Evolutionary conservation across 2,888 invertebrate species (phyloP), one percentile per base, ranked within the genome.

Genomic region (Pseudococcus jackbeardsleyi): DNA sequence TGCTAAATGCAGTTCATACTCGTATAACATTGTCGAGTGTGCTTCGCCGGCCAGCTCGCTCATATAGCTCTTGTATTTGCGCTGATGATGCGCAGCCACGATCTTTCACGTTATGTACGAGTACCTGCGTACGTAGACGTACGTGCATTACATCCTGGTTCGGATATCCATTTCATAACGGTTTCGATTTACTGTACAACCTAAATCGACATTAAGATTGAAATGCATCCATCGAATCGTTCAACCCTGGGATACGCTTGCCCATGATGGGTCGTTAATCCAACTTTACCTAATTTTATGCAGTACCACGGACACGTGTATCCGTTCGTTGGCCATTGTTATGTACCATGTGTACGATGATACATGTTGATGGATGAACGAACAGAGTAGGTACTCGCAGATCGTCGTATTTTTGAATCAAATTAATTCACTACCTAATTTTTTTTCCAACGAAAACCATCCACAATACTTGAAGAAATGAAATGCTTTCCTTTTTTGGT

Each of bases 111-210:
- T 50, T 50, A 50, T 50, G 17, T 50, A 50, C 26, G 26, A 33
- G 26, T 33, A 33, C 26, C 26, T 33, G 26, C 26, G 26, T 33
- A 33, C 26, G 26, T 33, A 33, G 26, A 33, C 26, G 26, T 33
- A 33, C 26, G 64, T 64, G 64, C 64, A 64, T 64, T 19, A 42
- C 42, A 84, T 42, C 48, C 84, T 79, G 79, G 79, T 79, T 79
- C 79, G 8, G 79, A 79, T 79, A 79, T 84, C 84, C 54, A 84
- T 84, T 84, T 84, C 84, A 84, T 84, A 84, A 84, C 50, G 50
- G 50, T 50, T 26, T 19, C 26, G n/a, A n/a, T 50, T 15, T 39
- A 84, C 22, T 42, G 46, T n/a, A 48, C 84, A 48, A 22, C 84
- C 22, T 84, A 48, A 84, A 84, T 84, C 84, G 50, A 46, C 22